Base-by-base conservation (phyloP, 1,140 invertebrate species). In the Heliothis virescens region DNA sequence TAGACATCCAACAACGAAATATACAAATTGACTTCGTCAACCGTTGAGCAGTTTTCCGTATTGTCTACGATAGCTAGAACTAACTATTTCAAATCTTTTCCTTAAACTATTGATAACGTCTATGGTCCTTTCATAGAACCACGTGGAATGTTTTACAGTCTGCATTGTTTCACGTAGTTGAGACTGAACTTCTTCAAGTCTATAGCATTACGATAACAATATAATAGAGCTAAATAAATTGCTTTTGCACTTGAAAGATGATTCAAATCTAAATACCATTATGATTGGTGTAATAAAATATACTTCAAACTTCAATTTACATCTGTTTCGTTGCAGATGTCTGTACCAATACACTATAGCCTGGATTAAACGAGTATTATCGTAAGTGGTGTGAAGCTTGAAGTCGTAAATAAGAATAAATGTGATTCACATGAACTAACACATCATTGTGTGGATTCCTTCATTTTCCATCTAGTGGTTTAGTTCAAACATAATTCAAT, bases 331-430 rank as follows among this genome's bases (percentile, higher is more conserved):
- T 72, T 72, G 69, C 69, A 72, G 69, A 72, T 41, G 52, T 55
- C 53, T 41, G 69, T 72, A 72, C 69, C 69, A 15, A 72, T 55
- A 57, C 69, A 55, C 48, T 69, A 50, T 69, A 26, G 48, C 21
- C 69, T 57, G 69, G 53, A 55, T 41, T 67, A 67, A 72, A 41
- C 12, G 48, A 41, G 11, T 57, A 72, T 41, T 41, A 41, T 55
- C 29, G 69, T 72, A 72, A 72, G 69, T 72, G 69, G 69, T 72
- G 53, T 72, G 69, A 72, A 55, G 26, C 69, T 34, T 71, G 41
- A 69, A 50, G 65, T 41, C 16, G n/a, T 65, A 65, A 65, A 65
- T 65, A 65, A 47, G 16, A 69, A 69, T 69, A 52, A 53, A 29
- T 53, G 18, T 26, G 55, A 57, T 72, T 71, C 50, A 34, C 29